A percentile compares a stretch with the other conserved stretches of the same genome.
phyloP scores from a whole-genome alignment of 1,140 invertebrate genomes.

The Drosophila lowei region DNA sequence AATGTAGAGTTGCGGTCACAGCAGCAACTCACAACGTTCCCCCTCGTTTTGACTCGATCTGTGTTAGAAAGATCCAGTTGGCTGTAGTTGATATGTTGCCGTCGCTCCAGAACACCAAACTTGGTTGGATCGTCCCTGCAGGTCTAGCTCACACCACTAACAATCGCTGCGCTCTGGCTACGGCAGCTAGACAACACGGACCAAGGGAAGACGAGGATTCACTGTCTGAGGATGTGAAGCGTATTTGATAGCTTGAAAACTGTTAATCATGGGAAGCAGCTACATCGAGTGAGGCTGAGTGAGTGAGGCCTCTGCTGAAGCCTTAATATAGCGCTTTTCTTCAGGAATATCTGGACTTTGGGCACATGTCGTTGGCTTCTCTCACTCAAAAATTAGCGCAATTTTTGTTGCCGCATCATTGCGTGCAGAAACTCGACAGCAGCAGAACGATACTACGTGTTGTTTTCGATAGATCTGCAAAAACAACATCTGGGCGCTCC shows the following conservation, averaged over 20 bases:
- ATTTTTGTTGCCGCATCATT: conserved; percentile 21
- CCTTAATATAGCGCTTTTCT: background rate
- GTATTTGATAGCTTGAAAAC: conserved; percentile 17
- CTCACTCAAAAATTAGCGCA: background rate
- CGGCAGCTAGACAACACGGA: no score
- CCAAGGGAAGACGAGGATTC: no score
- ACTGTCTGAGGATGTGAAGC: conserved; percentile 5
- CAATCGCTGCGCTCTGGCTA: no score
- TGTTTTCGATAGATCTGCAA: background rate
- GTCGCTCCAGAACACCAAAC: conserved; percentile 22
- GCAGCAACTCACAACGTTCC: no score
- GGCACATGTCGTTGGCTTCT: conserved; percentile 5
- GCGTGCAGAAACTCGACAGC: conserved; percentile 23
- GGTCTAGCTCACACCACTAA: background rate
- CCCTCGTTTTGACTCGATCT: background rate
- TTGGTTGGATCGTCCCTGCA: conserved; percentile 24
- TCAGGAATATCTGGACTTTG: conserved; percentile 9
- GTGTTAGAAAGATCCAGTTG: conserved; percentile 13
- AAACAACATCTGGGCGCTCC: no score
- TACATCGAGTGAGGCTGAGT: background rate
- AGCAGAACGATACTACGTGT: conserved; percentile 39
- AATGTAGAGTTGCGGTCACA: no score
- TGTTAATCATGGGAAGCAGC: background rate
- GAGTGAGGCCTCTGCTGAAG: background rate
- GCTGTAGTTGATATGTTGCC: conserved; percentile 1